These are phyloP conservation scores for Campylomormyrus numenius DNA, from an alignment of 2,113 vertebrate species.

Conservation along the genomic window DNA sequence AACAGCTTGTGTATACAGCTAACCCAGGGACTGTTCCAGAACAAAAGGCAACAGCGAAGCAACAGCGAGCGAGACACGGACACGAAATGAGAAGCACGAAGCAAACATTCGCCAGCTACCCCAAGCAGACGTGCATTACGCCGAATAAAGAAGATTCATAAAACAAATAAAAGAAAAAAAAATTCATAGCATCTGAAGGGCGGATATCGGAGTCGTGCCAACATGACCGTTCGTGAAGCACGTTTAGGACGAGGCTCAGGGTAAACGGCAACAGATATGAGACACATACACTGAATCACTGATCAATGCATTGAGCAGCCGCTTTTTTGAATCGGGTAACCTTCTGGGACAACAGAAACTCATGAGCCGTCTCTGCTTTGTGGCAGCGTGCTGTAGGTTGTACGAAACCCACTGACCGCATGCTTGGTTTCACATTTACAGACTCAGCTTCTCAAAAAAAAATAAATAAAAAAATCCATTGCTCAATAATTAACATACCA, in stretches of 20 bases:
- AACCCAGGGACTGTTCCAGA: neutral
- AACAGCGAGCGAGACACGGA: neutral
- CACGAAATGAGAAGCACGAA: neutral
- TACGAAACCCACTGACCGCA: neutral
- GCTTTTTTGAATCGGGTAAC: neutral
- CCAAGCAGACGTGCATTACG: neutral
- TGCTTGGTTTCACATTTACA: neutral
- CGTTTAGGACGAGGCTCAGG: neutral
- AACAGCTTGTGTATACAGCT: neutral
- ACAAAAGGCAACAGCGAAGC: neutral
- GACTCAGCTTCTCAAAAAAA: neutral
- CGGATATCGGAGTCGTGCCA: neutral
- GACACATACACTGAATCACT: neutral
- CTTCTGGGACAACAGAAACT: neutral
- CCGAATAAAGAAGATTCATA: neutral
- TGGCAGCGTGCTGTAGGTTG: neutral
- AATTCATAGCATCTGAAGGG: neutral
- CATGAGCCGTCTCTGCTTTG: neutral
- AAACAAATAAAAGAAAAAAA: neutral
- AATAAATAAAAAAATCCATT: neutral
- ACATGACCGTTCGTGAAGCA: neutral
- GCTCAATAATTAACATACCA: neutral
- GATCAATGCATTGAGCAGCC: neutral
- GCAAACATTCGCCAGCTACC: neutral
- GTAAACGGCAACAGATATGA: neutral